phyloP scores from a whole-genome alignment of 2,888 invertebrate species.

The Arenicola marina region DNA sequence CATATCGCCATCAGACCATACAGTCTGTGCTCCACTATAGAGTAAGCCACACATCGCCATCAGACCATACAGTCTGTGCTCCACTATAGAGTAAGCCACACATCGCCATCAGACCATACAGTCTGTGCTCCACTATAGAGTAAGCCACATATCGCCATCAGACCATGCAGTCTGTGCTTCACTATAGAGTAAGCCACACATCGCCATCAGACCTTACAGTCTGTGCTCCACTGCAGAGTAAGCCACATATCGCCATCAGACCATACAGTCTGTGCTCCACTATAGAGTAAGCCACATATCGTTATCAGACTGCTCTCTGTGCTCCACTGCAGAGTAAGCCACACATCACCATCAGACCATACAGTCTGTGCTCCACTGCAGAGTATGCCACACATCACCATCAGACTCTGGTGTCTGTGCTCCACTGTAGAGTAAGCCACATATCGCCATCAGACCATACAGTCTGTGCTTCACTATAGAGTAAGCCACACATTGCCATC shows the following conservation, averaged over 20 bases:
- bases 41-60: conserved; percentile 23
- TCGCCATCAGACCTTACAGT: conserved; percentile 22
- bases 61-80: conserved; percentile 24
- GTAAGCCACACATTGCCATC: conserved; percentile 23
- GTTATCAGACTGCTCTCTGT: conserved; percentile 21
- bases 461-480: conserved; percentile 23
- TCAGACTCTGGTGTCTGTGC: conserved; percentile 23
- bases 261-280: conserved; percentile 25
- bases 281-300: conserved; percentile 24
- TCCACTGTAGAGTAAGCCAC: conserved; percentile 25
- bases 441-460: conserved; percentile 22
- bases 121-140: conserved; percentile 25
- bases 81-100: conserved; percentile 25
- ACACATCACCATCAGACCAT: conserved; percentile 20
- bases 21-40: conserved; percentile 22
- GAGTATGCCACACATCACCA: conserved; percentile 23
- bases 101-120: conserved; percentile 22
- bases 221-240: conserved; percentile 27
- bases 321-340: conserved; percentile 27
- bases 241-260: conserved; percentile 16
- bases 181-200: conserved; percentile 25
- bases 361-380: conserved; percentile 21
- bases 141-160: conserved; percentile 19
- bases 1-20: conserved; percentile 23
- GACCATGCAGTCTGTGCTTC: conserved; percentile 23